Conservation (phyloP, 35 echinoderm and acorn worm species). For the Patiria miniata region DNA sequence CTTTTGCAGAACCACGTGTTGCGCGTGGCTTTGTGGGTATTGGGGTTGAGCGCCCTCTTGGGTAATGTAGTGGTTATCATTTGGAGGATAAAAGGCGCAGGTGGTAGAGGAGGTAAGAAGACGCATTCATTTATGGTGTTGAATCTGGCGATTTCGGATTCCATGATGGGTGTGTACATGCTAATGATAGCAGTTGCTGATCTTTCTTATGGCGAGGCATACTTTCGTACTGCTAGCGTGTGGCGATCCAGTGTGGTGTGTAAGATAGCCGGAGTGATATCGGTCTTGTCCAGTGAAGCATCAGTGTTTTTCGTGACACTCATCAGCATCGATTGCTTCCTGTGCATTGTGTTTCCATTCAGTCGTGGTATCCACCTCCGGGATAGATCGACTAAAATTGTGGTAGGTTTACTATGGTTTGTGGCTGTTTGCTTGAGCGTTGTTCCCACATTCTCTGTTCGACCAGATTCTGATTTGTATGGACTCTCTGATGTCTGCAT, state of each 20-base stretch:
- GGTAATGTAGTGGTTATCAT: conserved; percentile 48
- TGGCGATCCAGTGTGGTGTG: conserved; percentile 57
- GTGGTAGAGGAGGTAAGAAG: not conserved
- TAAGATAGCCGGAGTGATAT: conserved; percentile 43
- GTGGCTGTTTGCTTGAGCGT: conserved; percentile 29
- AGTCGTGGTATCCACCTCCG: not conserved
- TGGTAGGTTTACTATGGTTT: conserved; percentile 32
- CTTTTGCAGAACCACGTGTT: conserved; percentile 48
- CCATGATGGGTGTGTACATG: conserved; percentile 72
- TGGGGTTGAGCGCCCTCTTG: conserved; percentile 56
- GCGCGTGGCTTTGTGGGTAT: conserved; percentile 52
- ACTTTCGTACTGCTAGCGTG: conserved; percentile 24
- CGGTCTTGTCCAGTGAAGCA: conserved; percentile 63
- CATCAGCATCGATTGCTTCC: conserved; percentile 63
- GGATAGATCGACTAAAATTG: conserved; percentile 1
- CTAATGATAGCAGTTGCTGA: conserved; percentile 53
- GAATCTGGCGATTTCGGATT: conserved; percentile 60
- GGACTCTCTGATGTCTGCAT: conserved; percentile 48
- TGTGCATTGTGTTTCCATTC: conserved; percentile 50
- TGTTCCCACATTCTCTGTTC: conserved; percentile 32
- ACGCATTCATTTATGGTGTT: conserved; percentile 29
- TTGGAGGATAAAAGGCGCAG: conserved; percentile 13
- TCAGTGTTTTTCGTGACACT: conserved; percentile 59
- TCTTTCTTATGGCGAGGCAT: conserved; percentile 45
- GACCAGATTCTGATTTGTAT: conserved; percentile 44